A percentile compares a stretch with the other conserved stretches of the same genome.
These are phyloP conservation scores for Theristus sp. DNA, from an alignment of 2,888 invertebrate genomes.

Conservation along the genomic window DNA sequence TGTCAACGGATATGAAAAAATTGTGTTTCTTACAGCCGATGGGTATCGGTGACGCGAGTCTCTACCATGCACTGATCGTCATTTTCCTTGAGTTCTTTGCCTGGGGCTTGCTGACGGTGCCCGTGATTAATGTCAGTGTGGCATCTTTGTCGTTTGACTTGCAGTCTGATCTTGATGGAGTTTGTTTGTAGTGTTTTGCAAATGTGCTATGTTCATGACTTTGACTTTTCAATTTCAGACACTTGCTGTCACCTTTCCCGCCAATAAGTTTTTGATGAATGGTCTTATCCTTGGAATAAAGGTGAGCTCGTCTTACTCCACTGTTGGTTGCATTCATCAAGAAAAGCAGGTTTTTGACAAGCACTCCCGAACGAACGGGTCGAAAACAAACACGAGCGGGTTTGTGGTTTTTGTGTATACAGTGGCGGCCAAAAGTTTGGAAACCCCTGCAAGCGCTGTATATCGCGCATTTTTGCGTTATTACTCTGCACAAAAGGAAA, in stretches of 20 bases:
- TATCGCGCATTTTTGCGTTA: too few species aligned
- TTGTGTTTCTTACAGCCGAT: slow-evolving; percentile 1
- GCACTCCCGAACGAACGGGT: too few species aligned
- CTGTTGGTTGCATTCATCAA: too few species aligned
- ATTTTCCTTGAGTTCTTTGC: slow-evolving; percentile 99
- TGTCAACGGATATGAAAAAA: too few species aligned
- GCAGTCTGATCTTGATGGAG: neutral
- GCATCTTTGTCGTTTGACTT: neutral
- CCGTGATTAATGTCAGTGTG: slow-evolving; percentile 60
- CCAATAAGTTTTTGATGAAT: slow-evolving; percentile 98
- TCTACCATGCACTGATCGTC: slow-evolving; percentile 93
- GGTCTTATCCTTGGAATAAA: slow-evolving; percentile 96
- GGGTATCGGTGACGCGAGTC: slow-evolving; percentile 64
- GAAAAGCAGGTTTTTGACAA: too few species aligned
- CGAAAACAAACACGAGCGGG: too few species aligned
- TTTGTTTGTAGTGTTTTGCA: too few species aligned
- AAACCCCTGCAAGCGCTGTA: too few species aligned
- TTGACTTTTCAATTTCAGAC: slow-evolving; percentile 43
- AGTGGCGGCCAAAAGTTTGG: too few species aligned
- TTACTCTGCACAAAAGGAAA: too few species aligned
- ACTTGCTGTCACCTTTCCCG: slow-evolving; percentile 88
- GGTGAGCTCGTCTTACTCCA: slow-evolving; percentile 31
- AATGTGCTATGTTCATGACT: too few species aligned
- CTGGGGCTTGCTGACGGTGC: slow-evolving; percentile 95
- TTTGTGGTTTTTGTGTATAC: too few species aligned